phyloP scores from a whole-genome alignment of 2,797 vertebrate genomes.

The Nasua narica region DNA sequence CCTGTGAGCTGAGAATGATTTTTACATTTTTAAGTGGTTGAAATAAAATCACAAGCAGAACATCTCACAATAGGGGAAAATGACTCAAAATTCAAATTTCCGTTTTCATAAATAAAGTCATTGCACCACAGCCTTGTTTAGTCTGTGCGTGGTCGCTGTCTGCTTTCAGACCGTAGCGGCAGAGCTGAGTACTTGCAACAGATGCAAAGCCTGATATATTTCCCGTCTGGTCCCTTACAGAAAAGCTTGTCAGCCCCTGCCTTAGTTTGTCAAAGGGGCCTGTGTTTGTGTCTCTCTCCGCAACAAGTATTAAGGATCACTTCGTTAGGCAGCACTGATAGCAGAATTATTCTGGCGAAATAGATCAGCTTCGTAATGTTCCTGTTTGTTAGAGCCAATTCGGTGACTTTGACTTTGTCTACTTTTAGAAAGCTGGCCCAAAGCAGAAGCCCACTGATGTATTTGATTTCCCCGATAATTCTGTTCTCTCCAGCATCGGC shows the following conservation, averaged over 20 bases:
- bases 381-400: neutral
- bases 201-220: neutral
- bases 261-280: neutral
- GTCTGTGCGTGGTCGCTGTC: neutral
- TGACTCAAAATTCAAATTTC: neutral
- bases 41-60: neutral
- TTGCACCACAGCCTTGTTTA: neutral
- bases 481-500: constrained; percentile 76
- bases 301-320: neutral
- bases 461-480: constrained; percentile 48
- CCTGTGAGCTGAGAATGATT: neutral
- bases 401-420: neutral
- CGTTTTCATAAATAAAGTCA: neutral
- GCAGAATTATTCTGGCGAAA: neutral
- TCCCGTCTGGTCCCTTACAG: neutral
- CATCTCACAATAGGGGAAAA: neutral
- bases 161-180: rapidly evolving
- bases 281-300: rapidly evolving
- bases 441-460: neutral
- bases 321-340: neutral
- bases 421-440: constrained; percentile 55
- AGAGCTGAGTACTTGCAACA: neutral
- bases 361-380: neutral
- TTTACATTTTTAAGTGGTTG: neutral
- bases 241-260: neutral